phyloP scores from a whole-genome alignment of 2,797 vertebrate genomes.

The Cirrhinus mrigala region DNA sequence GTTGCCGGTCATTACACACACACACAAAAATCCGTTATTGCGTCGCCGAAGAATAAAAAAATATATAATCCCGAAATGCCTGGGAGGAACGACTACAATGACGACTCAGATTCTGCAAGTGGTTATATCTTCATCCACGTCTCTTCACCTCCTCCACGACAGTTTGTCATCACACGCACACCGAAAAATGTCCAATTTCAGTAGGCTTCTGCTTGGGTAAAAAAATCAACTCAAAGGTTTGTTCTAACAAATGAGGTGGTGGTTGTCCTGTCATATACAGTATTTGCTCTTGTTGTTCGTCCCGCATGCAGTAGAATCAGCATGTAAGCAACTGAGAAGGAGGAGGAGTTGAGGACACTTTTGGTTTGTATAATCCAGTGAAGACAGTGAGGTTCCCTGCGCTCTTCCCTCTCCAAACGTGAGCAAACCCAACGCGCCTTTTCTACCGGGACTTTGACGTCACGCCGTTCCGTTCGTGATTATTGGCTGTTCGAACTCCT shows the following conservation, averaged over 20 bases:
- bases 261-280: slow-evolving; percentile 7
- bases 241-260: background rate
- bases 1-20: slow-evolving; percentile 38
- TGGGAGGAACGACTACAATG: slow-evolving; percentile 39
- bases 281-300: slow-evolving; percentile 59
- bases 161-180: slow-evolving; percentile 46
- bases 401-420: slow-evolving; percentile 85
- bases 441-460: slow-evolving; percentile 94
- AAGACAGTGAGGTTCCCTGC: slow-evolving; percentile 72
- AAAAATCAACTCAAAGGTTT: slow-evolving; percentile 54
- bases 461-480: slow-evolving; percentile 83
- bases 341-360: slow-evolving; percentile 80
- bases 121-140: slow-evolving; percentile 56
- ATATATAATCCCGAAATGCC: slow-evolving; percentile 62
- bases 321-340: slow-evolving; percentile 74
- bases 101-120: slow-evolving; percentile 55
- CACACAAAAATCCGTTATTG: slow-evolving; percentile 56
- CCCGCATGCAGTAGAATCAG: slow-evolving; percentile 67
- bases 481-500: slow-evolving; percentile 88
- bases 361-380: slow-evolving; percentile 80
- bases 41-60: slow-evolving; percentile 55
- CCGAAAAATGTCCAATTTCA: slow-evolving; percentile 65
- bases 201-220: slow-evolving; percentile 27
- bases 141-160: slow-evolving; percentile 56
- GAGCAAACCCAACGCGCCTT: slow-evolving; percentile 90